Evolutionary conservation across 2,113 vertebrate genomes (phyloP), one percentile per base, ranked within the genome.

Genomic region (Sceloporus tristichus): DNA sequence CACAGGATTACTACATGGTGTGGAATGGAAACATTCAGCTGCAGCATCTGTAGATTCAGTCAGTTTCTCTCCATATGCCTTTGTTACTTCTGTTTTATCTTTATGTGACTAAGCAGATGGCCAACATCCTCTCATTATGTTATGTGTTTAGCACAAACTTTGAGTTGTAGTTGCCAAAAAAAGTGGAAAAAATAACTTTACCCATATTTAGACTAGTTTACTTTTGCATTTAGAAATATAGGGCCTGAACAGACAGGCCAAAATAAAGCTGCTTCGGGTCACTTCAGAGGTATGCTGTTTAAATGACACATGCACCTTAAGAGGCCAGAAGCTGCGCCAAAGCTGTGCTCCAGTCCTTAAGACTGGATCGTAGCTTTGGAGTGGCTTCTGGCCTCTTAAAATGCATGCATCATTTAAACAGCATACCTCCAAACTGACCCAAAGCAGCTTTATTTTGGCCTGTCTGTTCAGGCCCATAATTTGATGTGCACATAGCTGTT

Each of bases 21-120:
- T 84, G 78, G 11, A 82, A 84, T 84, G 78, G 11, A 82, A 84
- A 66, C 13, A 84, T 83, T 27, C 48, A 80, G 65, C 76, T n/a
- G 53, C 87, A 90, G 77, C 76, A 73, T 0, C 29, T 79, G 0
- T 1, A 23, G 0, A 13, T 5, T 42, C 0, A 0, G 29, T 38
- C 25, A 23, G 0, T 68, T 65, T n/a, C 29, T 11, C 62, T 56
- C 1, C 42, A 42, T 68, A 48, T 38, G 40, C 27, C 3, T 40
- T 54, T 23, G 83, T 76, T 86, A 70, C 27, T 42, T 88, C 62
- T 62, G 68, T 80, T 27, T 81, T 62, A 74, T 81, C 70, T 74
- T 79, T 62, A 9, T 75, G 25, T 75, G 34, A 40, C 38, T n/a
- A 48, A 25, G 29, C 53, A 87, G 48, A 80, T 81, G 85, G 25